Conservation (phyloP, 64 coral and sea anemone species). For the Porites lutea region DNA sequence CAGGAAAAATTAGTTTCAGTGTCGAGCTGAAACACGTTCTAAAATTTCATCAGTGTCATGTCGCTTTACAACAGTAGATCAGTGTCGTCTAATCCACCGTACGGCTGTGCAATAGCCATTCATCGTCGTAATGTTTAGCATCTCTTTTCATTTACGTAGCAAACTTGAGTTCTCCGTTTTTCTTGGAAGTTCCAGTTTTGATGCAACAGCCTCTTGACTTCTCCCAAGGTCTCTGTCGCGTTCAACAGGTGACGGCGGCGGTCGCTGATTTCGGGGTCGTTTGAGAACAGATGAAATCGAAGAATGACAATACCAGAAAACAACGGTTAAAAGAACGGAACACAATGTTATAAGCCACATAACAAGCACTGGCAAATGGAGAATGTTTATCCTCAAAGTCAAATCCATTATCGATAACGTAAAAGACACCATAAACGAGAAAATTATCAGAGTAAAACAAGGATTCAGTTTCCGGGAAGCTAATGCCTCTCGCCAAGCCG, state of each 20-base stretch:
- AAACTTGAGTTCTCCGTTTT: too few species aligned
- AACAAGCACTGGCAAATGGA: conserved; percentile 14
- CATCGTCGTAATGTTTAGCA: too few species aligned
- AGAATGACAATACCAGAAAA: background rate
- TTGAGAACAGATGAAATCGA: background rate
- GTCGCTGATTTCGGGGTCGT: background rate
- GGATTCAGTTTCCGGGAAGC: conserved; percentile 3
- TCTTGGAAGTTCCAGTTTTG: too few species aligned
- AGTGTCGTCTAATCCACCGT: too few species aligned
- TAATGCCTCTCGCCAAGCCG: background rate
- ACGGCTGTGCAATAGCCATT: too few species aligned
- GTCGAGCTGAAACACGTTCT: too few species aligned
- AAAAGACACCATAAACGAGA: conserved; percentile 43
- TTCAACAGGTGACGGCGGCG: too few species aligned
- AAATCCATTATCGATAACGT: conserved; percentile 17
- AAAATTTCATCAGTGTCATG: too few species aligned
- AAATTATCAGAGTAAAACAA: conserved; percentile 24
- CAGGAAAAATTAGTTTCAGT: too few species aligned
- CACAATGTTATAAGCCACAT: conserved; percentile 21
- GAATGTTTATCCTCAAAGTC: background rate
- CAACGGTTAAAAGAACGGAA: background rate
- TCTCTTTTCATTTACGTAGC: too few species aligned
- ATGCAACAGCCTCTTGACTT: background rate
- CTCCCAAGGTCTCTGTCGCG: background rate
- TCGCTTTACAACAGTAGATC: too few species aligned